Percentiles rank a stretch among this genome's conserved stretches.
phyloP scores from a whole-genome alignment of 2,888 invertebrate genomes.

The Bellardia pandia region DNA sequence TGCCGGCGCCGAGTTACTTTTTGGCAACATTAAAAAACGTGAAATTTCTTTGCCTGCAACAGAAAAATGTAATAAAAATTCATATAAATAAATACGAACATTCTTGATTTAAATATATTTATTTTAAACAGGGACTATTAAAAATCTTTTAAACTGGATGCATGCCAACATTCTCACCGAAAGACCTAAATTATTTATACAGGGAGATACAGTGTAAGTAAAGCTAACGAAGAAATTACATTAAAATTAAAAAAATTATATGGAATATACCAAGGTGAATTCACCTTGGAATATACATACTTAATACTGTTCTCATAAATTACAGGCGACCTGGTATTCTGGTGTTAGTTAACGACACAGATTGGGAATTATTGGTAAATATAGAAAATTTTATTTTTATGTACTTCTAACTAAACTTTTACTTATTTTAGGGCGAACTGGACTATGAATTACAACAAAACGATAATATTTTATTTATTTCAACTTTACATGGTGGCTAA shows the following conservation, averaged over 20 bases:
- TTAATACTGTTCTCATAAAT: conserved; percentile 36
- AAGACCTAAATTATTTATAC: conserved; percentile 89
- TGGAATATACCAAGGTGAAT: too few relatives aligned
- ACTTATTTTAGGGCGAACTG: conserved; percentile 86
- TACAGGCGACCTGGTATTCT: conserved; percentile 93
- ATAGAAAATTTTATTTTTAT: neutral
- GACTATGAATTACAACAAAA: conserved; percentile 88
- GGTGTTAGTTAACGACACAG: conserved; percentile 96
- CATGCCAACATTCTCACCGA: conserved; percentile 93
- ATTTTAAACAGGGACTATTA: conserved; percentile 87
- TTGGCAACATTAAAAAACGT: conserved; percentile 91
- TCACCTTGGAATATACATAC: too few relatives aligned
- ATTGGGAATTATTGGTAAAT: conserved; percentile 94
- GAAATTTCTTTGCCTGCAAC: conserved; percentile 87
- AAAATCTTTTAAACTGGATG: conserved; percentile 91
- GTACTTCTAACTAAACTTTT: conserved; percentile 1
- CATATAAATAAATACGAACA: neutral
- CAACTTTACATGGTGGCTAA: conserved; percentile 93
- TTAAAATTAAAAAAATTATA: neutral
- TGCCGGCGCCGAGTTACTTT: conserved; percentile 96
- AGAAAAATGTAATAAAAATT: conserved; percentile 82
- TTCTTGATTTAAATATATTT: neutral
- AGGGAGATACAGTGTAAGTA: conserved; percentile 84
- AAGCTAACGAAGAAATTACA: neutral
- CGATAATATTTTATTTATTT: conserved; percentile 92